Evolutionary conservation across 2,888 invertebrate species (phyloP).

Genomic region (Sisyra terminalis): DNA sequence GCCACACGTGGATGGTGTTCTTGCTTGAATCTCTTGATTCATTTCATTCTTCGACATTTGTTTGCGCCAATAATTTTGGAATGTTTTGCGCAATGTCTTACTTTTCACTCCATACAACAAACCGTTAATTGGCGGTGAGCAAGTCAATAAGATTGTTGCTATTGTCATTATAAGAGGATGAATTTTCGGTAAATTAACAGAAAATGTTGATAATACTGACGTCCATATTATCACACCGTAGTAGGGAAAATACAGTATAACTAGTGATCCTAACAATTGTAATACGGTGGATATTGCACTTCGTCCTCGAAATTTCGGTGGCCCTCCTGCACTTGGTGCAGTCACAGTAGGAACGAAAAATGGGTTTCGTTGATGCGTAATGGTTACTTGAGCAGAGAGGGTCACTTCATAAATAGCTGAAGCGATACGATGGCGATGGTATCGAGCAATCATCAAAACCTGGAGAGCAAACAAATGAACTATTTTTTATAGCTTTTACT

Average conservation of each 20-base stretch:
- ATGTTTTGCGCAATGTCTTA: constrained; percentile 50
- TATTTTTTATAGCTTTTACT: not conserved
- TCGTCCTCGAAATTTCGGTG: constrained; percentile 32
- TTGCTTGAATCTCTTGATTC: constrained; percentile 63
- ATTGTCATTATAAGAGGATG: constrained; percentile 35
- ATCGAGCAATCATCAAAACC: constrained; percentile 47
- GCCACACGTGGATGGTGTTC: constrained; percentile 63
- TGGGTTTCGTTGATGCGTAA: constrained; percentile 66
- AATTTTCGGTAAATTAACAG: constrained; percentile 19
- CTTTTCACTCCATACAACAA: constrained; percentile 63
- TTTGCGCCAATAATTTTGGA: constrained; percentile 63
- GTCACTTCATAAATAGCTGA: constrained; percentile 76
- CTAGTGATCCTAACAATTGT: constrained; percentile 53
- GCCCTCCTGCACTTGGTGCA: constrained; percentile 30
- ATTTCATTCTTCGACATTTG: constrained; percentile 63
- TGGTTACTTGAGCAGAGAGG: constrained; percentile 66
- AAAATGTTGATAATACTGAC: constrained; percentile 24
- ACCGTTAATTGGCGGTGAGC: constrained; percentile 58
- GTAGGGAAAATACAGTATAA: constrained; percentile 58
- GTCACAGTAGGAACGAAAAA: constrained; percentile 54
- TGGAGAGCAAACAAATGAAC: constrained; percentile 15
- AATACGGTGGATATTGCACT: constrained; percentile 50
- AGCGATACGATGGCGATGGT: constrained; percentile 69
- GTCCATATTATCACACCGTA: constrained; percentile 57
- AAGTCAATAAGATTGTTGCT: constrained; percentile 47